Evolutionary conservation across 92 coral and sea anemone species (phyloP).

Genomic region (Epizoanthus ramosus): DNA sequence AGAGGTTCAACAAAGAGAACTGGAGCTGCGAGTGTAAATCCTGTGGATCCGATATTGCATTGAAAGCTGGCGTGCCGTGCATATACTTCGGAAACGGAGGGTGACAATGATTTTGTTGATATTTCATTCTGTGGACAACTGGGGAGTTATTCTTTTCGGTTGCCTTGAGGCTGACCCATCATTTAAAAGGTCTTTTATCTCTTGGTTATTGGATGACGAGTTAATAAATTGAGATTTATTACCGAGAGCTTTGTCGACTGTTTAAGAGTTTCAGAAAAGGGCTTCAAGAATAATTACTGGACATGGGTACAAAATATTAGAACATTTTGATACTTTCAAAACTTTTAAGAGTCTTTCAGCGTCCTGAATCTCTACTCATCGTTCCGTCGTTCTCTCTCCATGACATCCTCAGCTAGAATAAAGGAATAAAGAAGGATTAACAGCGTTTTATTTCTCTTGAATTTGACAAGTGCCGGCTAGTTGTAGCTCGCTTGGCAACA

Average conservation of each 20-base stretch:
- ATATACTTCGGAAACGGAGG: neutral
- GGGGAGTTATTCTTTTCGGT: neutral
- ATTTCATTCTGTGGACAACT: too few relatives aligned
- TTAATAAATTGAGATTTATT: slow-evolving; percentile 1
- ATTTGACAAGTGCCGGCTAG: neutral
- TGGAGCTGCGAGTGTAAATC: neutral
- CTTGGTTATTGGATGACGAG: slow-evolving; percentile 10
- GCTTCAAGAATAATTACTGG: neutral
- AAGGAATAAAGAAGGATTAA: neutral
- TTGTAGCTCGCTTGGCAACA: neutral
- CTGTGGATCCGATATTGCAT: slow-evolving; percentile 15
- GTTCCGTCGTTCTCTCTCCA: neutral
- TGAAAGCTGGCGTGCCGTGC: neutral
- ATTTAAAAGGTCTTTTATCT: neutral
- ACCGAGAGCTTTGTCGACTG: neutral
- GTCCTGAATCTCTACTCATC: neutral
- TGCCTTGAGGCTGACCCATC: neutral
- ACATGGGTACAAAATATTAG: neutral
- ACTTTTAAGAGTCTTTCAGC: neutral
- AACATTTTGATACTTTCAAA: neutral
- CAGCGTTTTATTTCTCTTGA: neutral
- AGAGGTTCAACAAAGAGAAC: slow-evolving; percentile 23
- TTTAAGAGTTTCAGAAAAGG: neutral
- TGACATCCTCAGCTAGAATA: neutral
- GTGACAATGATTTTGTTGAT: neutral